Percentiles rank a stretch among this genome's conserved stretches.
These are phyloP conservation scores for Callopanchax toddi DNA, from an alignment of 2,113 vertebrate species.

Conservation along the genomic window DNA sequence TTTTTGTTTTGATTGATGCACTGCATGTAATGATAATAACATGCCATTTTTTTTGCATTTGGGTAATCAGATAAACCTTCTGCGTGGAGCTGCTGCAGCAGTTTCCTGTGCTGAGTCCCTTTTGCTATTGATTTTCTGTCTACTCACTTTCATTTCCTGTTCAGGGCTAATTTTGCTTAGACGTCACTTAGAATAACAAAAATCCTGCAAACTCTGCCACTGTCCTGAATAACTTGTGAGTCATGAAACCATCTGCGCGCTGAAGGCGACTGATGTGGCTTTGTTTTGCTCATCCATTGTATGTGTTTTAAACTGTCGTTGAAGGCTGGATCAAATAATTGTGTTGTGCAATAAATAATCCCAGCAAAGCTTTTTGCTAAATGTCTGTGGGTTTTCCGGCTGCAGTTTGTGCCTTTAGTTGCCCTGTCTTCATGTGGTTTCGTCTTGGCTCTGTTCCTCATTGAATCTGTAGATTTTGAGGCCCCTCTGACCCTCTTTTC, in stretches of 20 bases:
- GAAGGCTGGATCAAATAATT: neutral
- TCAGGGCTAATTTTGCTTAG: constrained; percentile 37
- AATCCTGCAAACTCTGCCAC: constrained; percentile 13
- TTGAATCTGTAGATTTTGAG: constrained; percentile 26
- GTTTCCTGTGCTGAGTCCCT: constrained; percentile 15
- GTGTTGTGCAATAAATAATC: constrained; percentile 7
- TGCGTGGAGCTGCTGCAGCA: constrained; percentile 1
- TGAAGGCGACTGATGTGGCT: neutral
- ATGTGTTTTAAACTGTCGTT: neutral
- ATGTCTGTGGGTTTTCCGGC: constrained; percentile 2
- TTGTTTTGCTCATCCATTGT: neutral
- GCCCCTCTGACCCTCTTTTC: constrained; percentile 23
- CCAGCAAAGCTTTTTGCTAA: neutral
- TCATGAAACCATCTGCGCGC: constrained; percentile 1
- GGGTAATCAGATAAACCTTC: neutral
- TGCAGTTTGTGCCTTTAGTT: neutral
- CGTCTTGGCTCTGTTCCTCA: constrained; percentile 32
- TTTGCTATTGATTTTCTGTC: constrained; percentile 31
- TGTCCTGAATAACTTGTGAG: neutral
- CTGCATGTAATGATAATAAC: neutral
- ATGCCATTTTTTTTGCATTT: neutral
- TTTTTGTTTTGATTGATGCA: neutral
- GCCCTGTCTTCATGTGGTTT: constrained; percentile 21
- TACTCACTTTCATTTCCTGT: constrained; percentile 57
- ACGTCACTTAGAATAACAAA: constrained; percentile 10